phyloP scores from a whole-genome alignment of 1,140 invertebrate species.

The Wiebesia pumilae region DNA sequence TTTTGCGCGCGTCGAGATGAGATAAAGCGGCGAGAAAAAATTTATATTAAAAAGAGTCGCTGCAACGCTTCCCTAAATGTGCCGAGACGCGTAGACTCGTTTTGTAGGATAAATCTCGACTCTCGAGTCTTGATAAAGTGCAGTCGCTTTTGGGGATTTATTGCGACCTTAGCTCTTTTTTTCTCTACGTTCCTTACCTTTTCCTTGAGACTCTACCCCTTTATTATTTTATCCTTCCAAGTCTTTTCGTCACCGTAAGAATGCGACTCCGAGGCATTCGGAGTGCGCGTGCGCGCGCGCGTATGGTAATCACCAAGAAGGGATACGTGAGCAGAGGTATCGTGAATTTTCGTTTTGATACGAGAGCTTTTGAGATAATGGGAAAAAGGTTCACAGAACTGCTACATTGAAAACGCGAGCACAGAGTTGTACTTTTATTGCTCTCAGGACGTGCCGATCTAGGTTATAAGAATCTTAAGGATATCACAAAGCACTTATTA shows the following conservation, averaged over 20 bases:
- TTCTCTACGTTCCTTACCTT: neutral
- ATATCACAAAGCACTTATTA: neutral
- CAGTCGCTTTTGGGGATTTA: slow-evolving; percentile 34
- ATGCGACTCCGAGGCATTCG: slow-evolving; percentile 6
- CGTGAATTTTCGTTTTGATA: slow-evolving; percentile 5
- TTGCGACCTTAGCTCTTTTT: slow-evolving; percentile 28
- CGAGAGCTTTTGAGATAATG: neutral
- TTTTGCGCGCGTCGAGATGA: neutral
- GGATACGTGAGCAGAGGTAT: neutral
- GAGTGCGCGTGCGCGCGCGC: no score
- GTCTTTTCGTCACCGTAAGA: neutral
- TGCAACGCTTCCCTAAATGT: slow-evolving; percentile 27
- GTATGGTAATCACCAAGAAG: slow-evolving; percentile 1
- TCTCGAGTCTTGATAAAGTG: slow-evolving; percentile 44
- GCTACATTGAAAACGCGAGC: slow-evolving; percentile 15
- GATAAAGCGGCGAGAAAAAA: neutral
- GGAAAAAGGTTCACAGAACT: neutral
- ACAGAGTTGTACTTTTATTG: neutral
- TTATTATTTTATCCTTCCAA: slow-evolving; percentile 5
- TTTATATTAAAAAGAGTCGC: slow-evolving; percentile 16
- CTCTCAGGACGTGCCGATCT: neutral
- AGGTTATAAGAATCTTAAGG: neutral
- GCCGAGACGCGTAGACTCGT: slow-evolving; percentile 16
- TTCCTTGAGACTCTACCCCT: neutral
- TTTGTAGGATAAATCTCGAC: slow-evolving; percentile 32